A percentile compares a stretch with the other conserved stretches of the same genome.
These are phyloP conservation scores for Mionectes olivaceus DNA, from an alignment of 2,797 vertebrate species.

Conservation along the genomic window DNA sequence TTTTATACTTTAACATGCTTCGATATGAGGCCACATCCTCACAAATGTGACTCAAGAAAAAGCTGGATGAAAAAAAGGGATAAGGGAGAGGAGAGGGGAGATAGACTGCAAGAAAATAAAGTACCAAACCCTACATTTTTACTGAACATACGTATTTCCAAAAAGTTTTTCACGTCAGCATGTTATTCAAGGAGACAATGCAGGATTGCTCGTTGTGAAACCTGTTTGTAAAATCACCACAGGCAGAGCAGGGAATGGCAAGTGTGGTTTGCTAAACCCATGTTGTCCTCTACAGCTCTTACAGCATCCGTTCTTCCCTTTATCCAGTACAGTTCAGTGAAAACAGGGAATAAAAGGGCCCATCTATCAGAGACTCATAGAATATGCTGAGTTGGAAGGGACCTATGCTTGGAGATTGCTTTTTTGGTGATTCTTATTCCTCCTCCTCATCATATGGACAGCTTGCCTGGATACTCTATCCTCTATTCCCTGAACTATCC, in stretches of 20 bases:
- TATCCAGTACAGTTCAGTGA: neutral
- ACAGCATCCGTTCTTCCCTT: neutral
- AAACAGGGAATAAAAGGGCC: neutral
- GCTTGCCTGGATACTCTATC: neutral
- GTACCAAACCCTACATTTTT: neutral
- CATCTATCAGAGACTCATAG: neutral
- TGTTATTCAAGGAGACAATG: neutral
- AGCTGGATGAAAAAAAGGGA: neutral
- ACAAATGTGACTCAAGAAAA: neutral
- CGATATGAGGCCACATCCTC: neutral
- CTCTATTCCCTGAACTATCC: neutral
- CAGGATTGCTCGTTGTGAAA: neutral
- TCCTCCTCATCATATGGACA: neutral
- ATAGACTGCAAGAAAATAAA: neutral
- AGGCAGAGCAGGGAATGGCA: neutral
- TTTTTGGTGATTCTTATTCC: neutral
- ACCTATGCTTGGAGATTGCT: neutral
- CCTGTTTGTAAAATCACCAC: neutral
- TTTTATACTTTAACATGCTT: neutral
- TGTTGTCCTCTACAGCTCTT: neutral
- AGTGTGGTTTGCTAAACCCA: fast-evolving
- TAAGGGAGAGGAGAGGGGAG: neutral
- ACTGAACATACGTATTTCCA: neutral
- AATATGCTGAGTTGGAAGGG: neutral
- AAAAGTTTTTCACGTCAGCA: neutral